phyloP scores from a whole-genome alignment of 2,113 vertebrate genomes.

The Panthera uncia region DNA sequence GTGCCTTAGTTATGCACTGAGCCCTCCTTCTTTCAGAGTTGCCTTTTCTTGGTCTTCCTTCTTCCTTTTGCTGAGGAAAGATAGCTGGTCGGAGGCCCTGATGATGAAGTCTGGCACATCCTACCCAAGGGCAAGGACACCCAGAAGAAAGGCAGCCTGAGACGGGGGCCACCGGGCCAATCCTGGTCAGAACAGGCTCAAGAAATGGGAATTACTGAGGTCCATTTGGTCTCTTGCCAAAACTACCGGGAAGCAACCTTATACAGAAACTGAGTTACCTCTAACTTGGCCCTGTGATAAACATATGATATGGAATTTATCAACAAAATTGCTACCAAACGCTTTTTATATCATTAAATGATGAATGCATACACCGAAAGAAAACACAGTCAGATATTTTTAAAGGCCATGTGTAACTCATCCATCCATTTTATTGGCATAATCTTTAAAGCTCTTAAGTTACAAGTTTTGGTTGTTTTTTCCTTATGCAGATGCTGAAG shows the following conservation, averaged over 20 bases:
- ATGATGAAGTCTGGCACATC: neutral
- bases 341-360: conserved; percentile 55
- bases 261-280: neutral
- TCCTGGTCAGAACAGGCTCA: neutral
- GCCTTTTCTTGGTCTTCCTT: neutral
- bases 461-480: neutral
- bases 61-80: neutral
- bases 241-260: neutral
- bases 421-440: conserved; percentile 47
- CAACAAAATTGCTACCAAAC: conserved; percentile 69
- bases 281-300: conserved; percentile 45
- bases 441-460: conserved; percentile 32
- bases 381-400: conserved; percentile 40
- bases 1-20: neutral
- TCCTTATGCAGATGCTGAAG: neutral
- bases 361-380: conserved; percentile 39
- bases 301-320: conserved; percentile 46
- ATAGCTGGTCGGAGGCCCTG: neutral
- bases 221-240: neutral
- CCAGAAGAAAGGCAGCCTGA: neutral
- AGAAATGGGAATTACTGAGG: neutral
- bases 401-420: conserved; percentile 22
- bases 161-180: neutral
- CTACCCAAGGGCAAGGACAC: neutral
- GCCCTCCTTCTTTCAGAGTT: neutral